Evolutionary conservation across 2,888 invertebrate genomes (phyloP).

Genomic region (Spisula solida): DNA sequence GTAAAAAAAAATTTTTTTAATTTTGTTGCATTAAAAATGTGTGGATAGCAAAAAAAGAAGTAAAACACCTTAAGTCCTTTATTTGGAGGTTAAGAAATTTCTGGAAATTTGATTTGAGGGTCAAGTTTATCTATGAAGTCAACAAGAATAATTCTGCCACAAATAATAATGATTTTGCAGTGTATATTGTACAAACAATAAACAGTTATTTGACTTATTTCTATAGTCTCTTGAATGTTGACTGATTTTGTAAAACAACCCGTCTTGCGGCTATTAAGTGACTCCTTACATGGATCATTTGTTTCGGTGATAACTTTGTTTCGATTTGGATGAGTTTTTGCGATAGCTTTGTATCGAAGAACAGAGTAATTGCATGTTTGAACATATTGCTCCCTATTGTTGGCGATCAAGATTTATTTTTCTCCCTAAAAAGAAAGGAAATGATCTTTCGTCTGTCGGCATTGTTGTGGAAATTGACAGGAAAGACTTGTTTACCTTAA

Average conservation of each 20-base stretch:
- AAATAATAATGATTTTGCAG: no score
- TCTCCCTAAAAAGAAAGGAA: conserved; percentile 35
- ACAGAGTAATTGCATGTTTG: conserved; percentile 53
- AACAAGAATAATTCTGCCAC: no score
- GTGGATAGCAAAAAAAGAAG: no score
- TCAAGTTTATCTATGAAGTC: no score
- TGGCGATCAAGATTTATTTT: conserved; percentile 42
- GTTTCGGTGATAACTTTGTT: conserved; percentile 54
- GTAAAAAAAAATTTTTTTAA: no score
- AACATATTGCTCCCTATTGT: conserved; percentile 38
- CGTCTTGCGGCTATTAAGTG: conserved; percentile 31
- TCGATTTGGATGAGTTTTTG: conserved; percentile 36
- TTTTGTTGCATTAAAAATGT: no score
- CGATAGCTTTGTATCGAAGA: conserved; percentile 56
- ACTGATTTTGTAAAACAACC: conserved; percentile 39
- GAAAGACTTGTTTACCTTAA: conserved; percentile 22
- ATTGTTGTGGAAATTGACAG: conserved; percentile 28
- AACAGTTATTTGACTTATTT: conserved; percentile 35
- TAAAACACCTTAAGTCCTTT: no score
- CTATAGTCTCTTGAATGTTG: conserved; percentile 11
- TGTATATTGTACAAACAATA: background rate
- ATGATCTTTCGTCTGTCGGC: conserved; percentile 2
- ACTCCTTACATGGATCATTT: conserved; percentile 54
- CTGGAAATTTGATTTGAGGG: no score
- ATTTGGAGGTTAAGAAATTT: no score